Conservation (phyloP, 2,113 vertebrate genomes). For the Telmatochromis sp. region DNA sequence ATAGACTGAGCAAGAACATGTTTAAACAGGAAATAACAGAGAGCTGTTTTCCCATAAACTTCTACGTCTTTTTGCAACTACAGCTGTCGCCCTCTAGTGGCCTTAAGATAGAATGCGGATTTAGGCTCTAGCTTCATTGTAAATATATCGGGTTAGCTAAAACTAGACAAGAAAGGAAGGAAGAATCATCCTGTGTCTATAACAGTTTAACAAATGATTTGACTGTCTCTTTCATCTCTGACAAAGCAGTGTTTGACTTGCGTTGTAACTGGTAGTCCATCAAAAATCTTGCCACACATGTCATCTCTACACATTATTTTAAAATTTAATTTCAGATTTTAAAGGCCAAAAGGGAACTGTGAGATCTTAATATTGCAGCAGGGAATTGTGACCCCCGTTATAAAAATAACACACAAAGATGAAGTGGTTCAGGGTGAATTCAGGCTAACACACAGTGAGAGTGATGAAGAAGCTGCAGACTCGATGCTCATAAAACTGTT, state of each 20-base stretch:
- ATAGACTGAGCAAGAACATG: neutral
- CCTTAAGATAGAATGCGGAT: neutral
- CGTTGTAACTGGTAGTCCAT: neutral
- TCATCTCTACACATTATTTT: neutral
- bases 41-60: neutral
- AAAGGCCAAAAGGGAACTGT: neutral
- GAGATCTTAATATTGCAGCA: neutral
- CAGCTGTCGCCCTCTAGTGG: neutral
- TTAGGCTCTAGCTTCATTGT: neutral
- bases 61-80: neutral
- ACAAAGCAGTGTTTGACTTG: neutral
- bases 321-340: neutral
- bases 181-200: neutral
- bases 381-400: neutral
- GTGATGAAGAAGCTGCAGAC: neutral
- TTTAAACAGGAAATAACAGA: neutral
- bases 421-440: neutral
- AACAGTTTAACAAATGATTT: neutral
- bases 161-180: neutral
- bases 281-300: neutral
- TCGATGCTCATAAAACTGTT: neutral
- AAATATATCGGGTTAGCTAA: neutral
- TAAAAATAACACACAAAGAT: neutral
- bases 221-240: neutral
- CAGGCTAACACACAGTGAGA: neutral